Percentiles rank a stretch among this genome's conserved stretches.
These are phyloP conservation scores for Leptarthrus brevirostris DNA, from an alignment of 2,888 invertebrate species.

Conservation along the genomic window DNA sequence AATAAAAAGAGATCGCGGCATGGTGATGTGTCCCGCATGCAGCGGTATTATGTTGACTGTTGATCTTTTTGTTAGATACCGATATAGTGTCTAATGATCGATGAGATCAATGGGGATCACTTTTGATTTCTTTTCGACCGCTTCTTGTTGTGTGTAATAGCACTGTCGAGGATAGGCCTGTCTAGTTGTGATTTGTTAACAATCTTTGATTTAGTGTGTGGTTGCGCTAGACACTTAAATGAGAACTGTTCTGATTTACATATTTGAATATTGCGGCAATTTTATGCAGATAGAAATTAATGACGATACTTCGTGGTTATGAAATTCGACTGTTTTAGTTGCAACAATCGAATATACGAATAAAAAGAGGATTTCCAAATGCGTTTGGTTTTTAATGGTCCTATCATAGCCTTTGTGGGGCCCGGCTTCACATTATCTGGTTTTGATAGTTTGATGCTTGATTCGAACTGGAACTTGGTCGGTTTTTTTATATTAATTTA, in stretches of 20 bases:
- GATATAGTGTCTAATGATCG: slow-evolving; percentile 38
- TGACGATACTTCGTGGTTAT: too few relatives aligned
- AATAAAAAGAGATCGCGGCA: background rate
- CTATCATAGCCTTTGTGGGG: too few relatives aligned
- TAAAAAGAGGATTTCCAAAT: too few relatives aligned
- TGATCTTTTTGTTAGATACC: slow-evolving; percentile 19
- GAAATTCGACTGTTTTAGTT: too few relatives aligned
- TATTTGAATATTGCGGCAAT: too few relatives aligned
- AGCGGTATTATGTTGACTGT: slow-evolving; percentile 20
- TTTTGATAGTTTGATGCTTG: too few relatives aligned
- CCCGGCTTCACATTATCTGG: too few relatives aligned
- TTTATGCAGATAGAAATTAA: too few relatives aligned
- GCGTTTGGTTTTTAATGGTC: too few relatives aligned
- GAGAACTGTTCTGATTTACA: slow-evolving; percentile 12
- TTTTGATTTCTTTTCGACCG: slow-evolving; percentile 43
- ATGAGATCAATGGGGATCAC: slow-evolving; percentile 45
- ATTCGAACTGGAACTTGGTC: too few relatives aligned
- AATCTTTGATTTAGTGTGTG: slow-evolving; percentile 13
- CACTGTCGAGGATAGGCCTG: background rate
- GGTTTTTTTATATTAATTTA: too few relatives aligned
- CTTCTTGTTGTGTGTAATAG: slow-evolving; percentile 27
- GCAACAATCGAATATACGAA: too few relatives aligned
- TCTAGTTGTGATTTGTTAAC: slow-evolving; percentile 36
- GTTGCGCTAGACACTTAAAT: background rate
- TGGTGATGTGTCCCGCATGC: background rate